Conservation (phyloP, 2,888 invertebrate genomes). For the Cynaeus angustus region DNA sequence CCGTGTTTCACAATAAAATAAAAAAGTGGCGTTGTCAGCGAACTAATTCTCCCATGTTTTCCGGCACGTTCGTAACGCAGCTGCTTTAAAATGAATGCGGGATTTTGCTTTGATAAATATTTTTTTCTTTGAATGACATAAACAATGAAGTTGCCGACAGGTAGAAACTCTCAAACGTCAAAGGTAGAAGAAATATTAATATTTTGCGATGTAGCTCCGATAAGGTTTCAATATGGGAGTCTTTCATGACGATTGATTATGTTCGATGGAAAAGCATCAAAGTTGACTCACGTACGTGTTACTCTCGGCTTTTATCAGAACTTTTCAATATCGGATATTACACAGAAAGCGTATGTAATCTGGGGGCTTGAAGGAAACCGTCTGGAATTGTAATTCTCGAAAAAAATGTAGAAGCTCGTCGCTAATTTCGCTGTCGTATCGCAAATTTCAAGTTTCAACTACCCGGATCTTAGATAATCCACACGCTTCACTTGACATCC, state of each 20-base stretch:
- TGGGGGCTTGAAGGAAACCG: constrained; percentile 7
- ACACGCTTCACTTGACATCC: constrained; percentile 6
- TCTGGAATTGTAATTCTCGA: constrained; percentile 12
- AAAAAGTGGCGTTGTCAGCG: constrained; percentile 20
- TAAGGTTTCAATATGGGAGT: constrained; percentile 8
- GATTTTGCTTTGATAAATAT: constrained; percentile 18
- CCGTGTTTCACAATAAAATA: constrained; percentile 14
- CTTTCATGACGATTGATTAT: constrained; percentile 30
- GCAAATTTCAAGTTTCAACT: constrained; percentile 41
- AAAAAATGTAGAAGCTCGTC: constrained; percentile 10
- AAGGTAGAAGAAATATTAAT: constrained; percentile 13
- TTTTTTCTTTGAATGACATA: constrained; percentile 12
- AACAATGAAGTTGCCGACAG: constrained; percentile 15
- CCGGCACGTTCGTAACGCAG: neutral
- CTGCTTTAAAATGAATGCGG: constrained; percentile 5
- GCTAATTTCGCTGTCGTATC: constrained; percentile 28
- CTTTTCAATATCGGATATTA: constrained; percentile 41
- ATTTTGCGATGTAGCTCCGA: constrained; percentile 11
- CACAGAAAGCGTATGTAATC: constrained; percentile 34
- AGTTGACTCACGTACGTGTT: constrained; percentile 38
- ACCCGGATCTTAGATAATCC: constrained; percentile 27
- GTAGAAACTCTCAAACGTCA: constrained; percentile 11
- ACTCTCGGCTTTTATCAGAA: constrained; percentile 35
- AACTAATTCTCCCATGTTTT: constrained; percentile 17
- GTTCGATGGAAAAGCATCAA: constrained; percentile 32